These are phyloP conservation scores for Elephas maximus DNA, from an alignment of 2,113 vertebrate species.

Conservation along the genomic window DNA sequence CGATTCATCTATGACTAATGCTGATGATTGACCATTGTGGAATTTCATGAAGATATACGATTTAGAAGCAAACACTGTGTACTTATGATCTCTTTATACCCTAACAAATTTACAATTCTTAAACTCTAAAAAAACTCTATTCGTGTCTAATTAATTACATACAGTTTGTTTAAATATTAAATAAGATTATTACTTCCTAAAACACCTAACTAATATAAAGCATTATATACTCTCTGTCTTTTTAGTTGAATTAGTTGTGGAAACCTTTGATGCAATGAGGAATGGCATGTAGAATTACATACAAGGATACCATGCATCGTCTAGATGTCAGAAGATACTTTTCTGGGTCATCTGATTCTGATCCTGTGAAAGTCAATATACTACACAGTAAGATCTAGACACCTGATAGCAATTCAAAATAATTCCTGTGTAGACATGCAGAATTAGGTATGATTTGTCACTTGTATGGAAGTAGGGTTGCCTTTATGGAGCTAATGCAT, in stretches of 20 bases:
- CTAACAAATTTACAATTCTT: too few relatives aligned
- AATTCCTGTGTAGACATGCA: not conserved
- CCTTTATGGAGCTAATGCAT: not conserved
- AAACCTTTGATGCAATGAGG: not conserved
- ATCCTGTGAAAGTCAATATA: not conserved
- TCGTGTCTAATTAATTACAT: too few relatives aligned
- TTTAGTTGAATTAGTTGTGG: not conserved
- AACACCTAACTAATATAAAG: not conserved
- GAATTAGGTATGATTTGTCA: too few relatives aligned
- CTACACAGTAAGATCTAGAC: not conserved
- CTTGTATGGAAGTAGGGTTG: too few relatives aligned
- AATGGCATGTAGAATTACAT: not conserved
- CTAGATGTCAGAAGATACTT: not conserved
- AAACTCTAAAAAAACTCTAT: too few relatives aligned
- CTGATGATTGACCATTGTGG: too few relatives aligned
- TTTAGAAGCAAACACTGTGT: too few relatives aligned
- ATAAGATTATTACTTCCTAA: not conserved
- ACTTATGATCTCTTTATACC: too few relatives aligned
- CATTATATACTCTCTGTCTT: not conserved
- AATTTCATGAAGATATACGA: too few relatives aligned
- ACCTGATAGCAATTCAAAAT: not conserved
- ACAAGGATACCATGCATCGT: not conserved
- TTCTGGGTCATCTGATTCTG: not conserved
- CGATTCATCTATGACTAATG: too few relatives aligned
- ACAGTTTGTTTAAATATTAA: not conserved